Evolutionary conservation across 92 coral and sea anemone genomes (phyloP), one percentile per base, ranked within the genome.

Genomic region (Meandrina meandrites): DNA sequence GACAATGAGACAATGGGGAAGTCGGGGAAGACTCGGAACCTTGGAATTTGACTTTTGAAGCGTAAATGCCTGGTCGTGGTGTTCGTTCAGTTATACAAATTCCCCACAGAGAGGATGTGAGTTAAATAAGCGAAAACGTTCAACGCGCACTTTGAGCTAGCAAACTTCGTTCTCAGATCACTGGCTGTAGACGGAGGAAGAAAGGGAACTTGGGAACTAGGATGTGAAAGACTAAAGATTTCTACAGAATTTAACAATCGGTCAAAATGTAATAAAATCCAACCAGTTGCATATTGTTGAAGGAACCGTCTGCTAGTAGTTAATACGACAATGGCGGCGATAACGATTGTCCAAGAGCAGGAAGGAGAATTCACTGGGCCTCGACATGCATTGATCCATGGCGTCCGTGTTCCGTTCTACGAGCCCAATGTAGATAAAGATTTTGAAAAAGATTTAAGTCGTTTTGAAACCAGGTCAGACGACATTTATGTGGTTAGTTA

Each of bases 401-500:
- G 80, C 48, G 64, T 84, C 11, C 71, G 88, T 1, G 54, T 84
- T 32, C n/a, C 88, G 5, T 56, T 75, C 40, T 75, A 77, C 24
- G 62, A n/a, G 19, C 81, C 82, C 13, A 70, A 32, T 35, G 62
- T 84, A 19, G 81, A 84, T 24, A 40, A 37, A 76, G 88, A 75
- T 62, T 54, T 77, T 75, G 81, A 84, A 16, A 84, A 76, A 28
- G 88, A 84, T 54, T 47, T 84, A 58, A 7, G 57, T 28, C 82
- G 82, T 75, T 90, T 90, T 62, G 66, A 69, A 27, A 87, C 92
- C 45, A 28, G 92, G 1, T 64, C 70, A 12, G 88, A 82, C 35
- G 90, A 90, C 79, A 58, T 90, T 14, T 79, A 66, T 21, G 78
- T 71, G 67, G 90, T 69, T 37, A 90, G 74, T 35, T 90, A 83